Evolutionary conservation across 2,113 vertebrate species (phyloP).

Genomic region (Sprattus sprattus): DNA sequence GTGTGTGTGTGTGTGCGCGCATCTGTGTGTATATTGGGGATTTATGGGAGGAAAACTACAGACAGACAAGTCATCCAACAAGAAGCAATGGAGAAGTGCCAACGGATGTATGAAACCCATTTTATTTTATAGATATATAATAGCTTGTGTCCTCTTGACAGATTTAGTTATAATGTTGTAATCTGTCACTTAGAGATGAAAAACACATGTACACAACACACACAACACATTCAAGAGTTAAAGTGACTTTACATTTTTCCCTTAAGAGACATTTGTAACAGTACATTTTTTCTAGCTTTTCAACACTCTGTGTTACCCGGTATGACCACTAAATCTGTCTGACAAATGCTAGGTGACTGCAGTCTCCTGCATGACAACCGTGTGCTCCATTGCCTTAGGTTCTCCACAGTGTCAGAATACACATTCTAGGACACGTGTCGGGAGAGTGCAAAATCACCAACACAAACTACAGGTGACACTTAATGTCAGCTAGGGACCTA

Average conservation of each 20-base stretch:
- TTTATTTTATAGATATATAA: no score
- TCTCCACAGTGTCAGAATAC: neutral
- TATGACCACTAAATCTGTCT: neutral
- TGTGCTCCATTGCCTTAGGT: neutral
- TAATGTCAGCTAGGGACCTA: neutral
- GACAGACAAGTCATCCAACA: no score
- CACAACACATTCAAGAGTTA: neutral
- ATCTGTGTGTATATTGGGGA: neutral
- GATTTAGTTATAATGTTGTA: neutral
- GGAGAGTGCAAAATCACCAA: neutral
- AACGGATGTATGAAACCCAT: neutral
- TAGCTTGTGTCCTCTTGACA: no score
- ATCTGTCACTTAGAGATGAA: neutral
- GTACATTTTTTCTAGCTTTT: no score
- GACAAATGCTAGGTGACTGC: neutral
- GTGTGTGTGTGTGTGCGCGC: neutral
- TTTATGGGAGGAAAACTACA: no score
- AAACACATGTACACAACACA: neutral
- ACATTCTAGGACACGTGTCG: neutral
- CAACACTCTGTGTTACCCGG: no score
- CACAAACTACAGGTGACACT: constrained; percentile 1
- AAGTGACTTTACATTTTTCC: no score
- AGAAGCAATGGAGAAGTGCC: neutral
- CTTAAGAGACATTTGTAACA: no score
- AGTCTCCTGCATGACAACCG: neutral